Evolutionary conservation across 2,888 invertebrate species (phyloP), one percentile per base, ranked within the genome.

Genomic region (Netelia melanura): DNA sequence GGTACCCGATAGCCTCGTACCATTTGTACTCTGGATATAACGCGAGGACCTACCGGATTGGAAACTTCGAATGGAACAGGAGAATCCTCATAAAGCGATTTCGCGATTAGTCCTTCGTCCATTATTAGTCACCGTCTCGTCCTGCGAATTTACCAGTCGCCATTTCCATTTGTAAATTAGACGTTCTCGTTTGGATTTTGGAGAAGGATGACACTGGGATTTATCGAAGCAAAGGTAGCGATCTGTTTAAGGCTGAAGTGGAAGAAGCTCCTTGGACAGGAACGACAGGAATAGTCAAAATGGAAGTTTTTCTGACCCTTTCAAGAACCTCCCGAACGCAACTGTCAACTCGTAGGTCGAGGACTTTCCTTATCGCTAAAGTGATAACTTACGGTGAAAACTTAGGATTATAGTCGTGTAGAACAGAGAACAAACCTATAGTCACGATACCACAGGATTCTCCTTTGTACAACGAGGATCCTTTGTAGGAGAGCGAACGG

Each of bases 41-140:
- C 54, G 23, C 21, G 48, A 54, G 14, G 3, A 48, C 44, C 44
- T 8, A 25, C 14, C 56, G 54, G 65, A 72, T 11, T 65, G 17
- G 25, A 43, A 6, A 6, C 52, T 21, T 21, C 44, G 58, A 56
- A 77, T 58, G 25, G 25, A 61, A n/a, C 67, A n/a, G 54, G 56
- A 43, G 44, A 43, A 21, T 21, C 21, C 62, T 54, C 52, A 6
- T 56, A 65, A 80, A 64, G 44, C 38, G 56, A 79, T 2, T 64
- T 3, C 61, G 25, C 30, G 61, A 48, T 68, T 68, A 25, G 21
- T 62, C 44, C 52, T 11, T 44, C 54, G 23, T 65, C 54, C 65
- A 62, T 64, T 71, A 79, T 38, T 54, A 71, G 25, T 71, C 54
- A 71, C 64, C 54, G n/a, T 71, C 30, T 52, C 64, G 62, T 61